Conservation (phyloP, 2,113 vertebrate species). For the Steatornis caripensis region DNA sequence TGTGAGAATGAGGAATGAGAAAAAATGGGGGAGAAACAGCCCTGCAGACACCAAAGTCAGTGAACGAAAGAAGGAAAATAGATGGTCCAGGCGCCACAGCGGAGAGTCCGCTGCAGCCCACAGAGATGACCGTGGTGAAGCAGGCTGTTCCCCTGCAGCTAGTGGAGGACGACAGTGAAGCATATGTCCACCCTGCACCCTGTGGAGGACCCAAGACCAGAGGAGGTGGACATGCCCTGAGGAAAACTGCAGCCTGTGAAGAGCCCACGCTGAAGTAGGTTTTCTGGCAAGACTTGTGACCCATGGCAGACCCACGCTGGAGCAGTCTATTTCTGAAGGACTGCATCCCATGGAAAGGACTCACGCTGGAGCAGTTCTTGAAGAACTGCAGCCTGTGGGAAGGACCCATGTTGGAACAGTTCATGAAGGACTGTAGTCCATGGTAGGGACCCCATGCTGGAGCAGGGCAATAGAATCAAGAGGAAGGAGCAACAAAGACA, state of each 20-base stretch:
- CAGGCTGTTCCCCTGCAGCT: background rate
- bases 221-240: background rate
- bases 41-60: background rate
- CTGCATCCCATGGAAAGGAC: accelerated
- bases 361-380: background rate
- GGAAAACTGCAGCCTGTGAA: background rate
- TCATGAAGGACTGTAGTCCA: background rate
- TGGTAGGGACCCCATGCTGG: background rate
- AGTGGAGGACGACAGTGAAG: accelerated
- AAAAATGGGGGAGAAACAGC: background rate
- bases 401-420: background rate
- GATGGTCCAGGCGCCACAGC: background rate
- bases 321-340: background rate
- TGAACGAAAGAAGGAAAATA: background rate
- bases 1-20: background rate
- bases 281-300: background rate
- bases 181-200: background rate
- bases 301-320: background rate
- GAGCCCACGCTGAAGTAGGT: background rate
- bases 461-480: background rate
- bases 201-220: accelerated
- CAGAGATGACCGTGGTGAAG: accelerated
- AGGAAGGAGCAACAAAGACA: background rate
- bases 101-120: background rate
- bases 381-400: background rate